Percentiles rank a stretch among this genome's conserved stretches.
These are phyloP conservation scores for Theristicus caerulescens DNA, from an alignment of 2,113 vertebrate genomes.

Conservation along the genomic window DNA sequence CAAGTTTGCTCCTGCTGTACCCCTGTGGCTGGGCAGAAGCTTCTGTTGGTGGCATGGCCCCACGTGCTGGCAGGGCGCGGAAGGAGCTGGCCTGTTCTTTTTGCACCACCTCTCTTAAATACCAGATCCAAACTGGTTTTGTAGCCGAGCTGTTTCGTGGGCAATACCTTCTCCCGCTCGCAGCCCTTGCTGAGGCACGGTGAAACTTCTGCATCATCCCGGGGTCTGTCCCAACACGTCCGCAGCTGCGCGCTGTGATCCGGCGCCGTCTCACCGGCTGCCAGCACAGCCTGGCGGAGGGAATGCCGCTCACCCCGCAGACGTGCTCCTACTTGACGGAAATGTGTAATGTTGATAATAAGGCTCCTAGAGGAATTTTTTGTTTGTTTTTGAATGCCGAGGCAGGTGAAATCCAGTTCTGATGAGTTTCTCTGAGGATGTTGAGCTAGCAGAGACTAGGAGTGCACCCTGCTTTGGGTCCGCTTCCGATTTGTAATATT, in stretches of 20 bases:
- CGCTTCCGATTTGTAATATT: background rate
- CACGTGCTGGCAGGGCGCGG: accelerated
- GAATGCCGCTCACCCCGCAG: background rate
- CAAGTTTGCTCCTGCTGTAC: background rate
- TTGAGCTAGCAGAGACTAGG: background rate
- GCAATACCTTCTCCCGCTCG: background rate
- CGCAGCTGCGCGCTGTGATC: background rate
- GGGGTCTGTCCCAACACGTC: background rate
- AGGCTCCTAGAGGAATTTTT: background rate
- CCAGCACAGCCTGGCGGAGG: background rate
- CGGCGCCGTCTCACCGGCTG: background rate
- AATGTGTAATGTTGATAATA: background rate
- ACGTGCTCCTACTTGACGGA: background rate
- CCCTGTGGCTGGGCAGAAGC: background rate
- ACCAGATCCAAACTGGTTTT: background rate
- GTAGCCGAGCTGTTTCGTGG: background rate
- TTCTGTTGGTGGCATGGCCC: background rate
- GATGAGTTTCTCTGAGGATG: background rate
- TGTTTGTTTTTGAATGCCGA: background rate
- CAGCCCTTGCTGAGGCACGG: background rate
- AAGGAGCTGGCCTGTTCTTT: background rate
- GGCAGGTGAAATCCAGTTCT: background rate
- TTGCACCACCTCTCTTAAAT: background rate
- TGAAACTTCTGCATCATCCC: background rate
- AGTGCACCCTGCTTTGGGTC: background rate